These are phyloP conservation scores for Agonum fuliginosum DNA, from an alignment of 2,888 invertebrate species.

Conservation along the genomic window DNA sequence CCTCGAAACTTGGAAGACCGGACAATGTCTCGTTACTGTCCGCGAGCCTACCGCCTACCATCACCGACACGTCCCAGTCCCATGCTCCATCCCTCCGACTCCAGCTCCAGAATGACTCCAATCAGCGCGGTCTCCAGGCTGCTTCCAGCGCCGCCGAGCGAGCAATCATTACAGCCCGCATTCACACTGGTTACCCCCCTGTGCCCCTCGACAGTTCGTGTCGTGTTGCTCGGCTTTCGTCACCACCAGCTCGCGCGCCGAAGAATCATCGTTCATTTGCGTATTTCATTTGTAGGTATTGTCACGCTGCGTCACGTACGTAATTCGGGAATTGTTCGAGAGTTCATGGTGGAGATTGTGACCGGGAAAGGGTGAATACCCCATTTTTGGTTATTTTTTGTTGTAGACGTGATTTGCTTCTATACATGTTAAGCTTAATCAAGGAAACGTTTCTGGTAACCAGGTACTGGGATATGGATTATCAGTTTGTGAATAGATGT, in stretches of 20 bases:
- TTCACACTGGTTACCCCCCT: constrained; percentile 13
- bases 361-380: constrained; percentile 19
- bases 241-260: constrained; percentile 16
- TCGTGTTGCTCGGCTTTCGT: constrained; percentile 7
- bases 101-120: constrained; percentile 49
- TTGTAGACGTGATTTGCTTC: constrained; percentile 23
- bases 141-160: constrained; percentile 30
- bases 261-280: constrained; percentile 59
- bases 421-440: too few species aligned
- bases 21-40: constrained; percentile 57
- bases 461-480: too few species aligned
- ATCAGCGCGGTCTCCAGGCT: constrained; percentile 41
- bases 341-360: neutral
- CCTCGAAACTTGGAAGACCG: constrained; percentile 32
- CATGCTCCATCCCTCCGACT: neutral
- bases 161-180: constrained; percentile 55
- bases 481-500: too few species aligned
- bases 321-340: constrained; percentile 54
- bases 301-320: constrained; percentile 52
- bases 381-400: constrained; percentile 17
- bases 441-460: too few species aligned
- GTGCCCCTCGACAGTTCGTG: neutral
- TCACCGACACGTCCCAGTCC: constrained; percentile 7
- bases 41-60: constrained; percentile 10
- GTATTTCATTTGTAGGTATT: constrained; percentile 58